A percentile compares a stretch with the other conserved stretches of the same genome.
These are phyloP conservation scores for Bettongia penicillata DNA, from an alignment of 2,113 vertebrate genomes.

Conservation along the genomic window DNA sequence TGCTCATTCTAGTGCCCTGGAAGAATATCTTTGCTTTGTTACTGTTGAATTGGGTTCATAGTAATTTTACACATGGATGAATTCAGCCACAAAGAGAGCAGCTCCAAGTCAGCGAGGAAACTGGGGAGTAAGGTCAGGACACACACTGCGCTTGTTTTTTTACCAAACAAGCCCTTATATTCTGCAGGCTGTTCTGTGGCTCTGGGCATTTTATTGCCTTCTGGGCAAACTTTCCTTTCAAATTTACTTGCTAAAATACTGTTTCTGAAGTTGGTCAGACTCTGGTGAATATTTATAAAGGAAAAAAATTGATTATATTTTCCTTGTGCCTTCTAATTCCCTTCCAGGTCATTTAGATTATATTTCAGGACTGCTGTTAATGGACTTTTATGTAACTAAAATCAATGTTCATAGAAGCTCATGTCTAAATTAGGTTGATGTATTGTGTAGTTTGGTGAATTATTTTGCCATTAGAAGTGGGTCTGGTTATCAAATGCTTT, in stretches of 20 bases:
- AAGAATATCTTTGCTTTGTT: background rate
- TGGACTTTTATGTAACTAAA: conserved; percentile 12
- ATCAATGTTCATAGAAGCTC: conserved; percentile 11
- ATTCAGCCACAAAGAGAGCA: background rate
- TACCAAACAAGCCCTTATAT: background rate
- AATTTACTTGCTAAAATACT: background rate
- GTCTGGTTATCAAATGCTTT: background rate
- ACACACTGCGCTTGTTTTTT: background rate
- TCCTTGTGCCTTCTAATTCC: background rate
- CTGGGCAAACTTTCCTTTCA: background rate
- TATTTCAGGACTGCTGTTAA: conserved; percentile 22
- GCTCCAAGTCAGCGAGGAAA: background rate
- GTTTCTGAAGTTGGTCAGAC: background rate
- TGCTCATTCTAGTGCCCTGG: conserved; percentile 5
- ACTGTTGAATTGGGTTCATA: background rate
- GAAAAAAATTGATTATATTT: background rate
- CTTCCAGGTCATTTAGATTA: background rate
- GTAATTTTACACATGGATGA: background rate
- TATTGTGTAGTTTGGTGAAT: background rate
- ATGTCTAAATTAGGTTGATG: background rate
- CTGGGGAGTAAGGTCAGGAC: background rate
- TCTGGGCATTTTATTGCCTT: background rate
- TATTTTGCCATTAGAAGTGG: background rate
- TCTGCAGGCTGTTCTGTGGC: background rate
- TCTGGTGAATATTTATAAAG: background rate